Conservation (phyloP, 2,797 vertebrate species). For the Zenarchopterus dispar region DNA sequence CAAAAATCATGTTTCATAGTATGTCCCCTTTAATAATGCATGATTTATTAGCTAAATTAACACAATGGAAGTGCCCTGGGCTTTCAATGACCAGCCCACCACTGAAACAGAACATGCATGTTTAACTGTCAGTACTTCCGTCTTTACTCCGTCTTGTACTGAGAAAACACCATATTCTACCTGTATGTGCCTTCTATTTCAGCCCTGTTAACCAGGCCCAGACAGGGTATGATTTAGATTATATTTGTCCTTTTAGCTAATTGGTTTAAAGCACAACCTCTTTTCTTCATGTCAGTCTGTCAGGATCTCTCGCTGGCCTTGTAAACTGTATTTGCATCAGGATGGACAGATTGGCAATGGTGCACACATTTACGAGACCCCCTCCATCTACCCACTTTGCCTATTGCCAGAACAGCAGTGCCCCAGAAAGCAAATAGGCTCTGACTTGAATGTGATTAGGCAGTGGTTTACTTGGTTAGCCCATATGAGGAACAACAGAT, state of each 20-base stretch:
- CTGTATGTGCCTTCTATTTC: conserved; percentile 36
- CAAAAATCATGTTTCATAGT: too few relatives aligned
- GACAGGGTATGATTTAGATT: conserved; percentile 73
- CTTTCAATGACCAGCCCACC: too few relatives aligned
- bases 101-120: too few relatives aligned
- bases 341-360: conserved; percentile 63
- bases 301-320: conserved; percentile 59
- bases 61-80: too few relatives aligned
- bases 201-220: conserved; percentile 40
- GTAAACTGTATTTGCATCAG: conserved; percentile 76
- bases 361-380: conserved; percentile 58
- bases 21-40: too few relatives aligned
- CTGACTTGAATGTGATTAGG: conserved; percentile 82
- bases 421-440: conserved; percentile 77
- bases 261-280: conserved; percentile 75
- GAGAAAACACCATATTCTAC: conserved; percentile 42
- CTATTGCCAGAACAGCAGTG: conserved; percentile 69
- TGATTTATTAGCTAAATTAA: too few relatives aligned
- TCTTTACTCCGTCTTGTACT: conserved; percentile 45
- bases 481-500: conserved; percentile 78
- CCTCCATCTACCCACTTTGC: conserved; percentile 52
- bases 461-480: conserved; percentile 79
- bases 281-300: conserved; percentile 74
- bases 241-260: conserved; percentile 83
- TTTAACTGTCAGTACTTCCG: not conserved